Evolutionary conservation across 2,113 vertebrate genomes (phyloP), one percentile per base, ranked within the genome.

Genomic region (Atherinomorus stipes): DNA sequence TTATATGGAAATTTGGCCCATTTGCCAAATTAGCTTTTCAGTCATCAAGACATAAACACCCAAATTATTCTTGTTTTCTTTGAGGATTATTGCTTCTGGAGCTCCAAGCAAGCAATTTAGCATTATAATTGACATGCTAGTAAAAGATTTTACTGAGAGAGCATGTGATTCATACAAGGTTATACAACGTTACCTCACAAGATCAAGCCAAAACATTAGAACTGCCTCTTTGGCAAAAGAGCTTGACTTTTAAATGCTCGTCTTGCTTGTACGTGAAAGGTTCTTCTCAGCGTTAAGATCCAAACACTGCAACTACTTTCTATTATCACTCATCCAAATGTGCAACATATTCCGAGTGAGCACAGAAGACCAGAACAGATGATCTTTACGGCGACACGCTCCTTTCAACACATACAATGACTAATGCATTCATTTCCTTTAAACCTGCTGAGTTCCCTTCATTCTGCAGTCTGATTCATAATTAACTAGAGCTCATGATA

Each of bases 11-110:
- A 76, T 78, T n/a, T 38, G 78, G 44, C n/a, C 18, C 45, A 37
- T 80, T 70, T 60, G 59, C 58, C 44, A 68, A 84, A 84, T 69
- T 28, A 76, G 78, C 37, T 84, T 81, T 73, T 58, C 65, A 54
- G 49, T 76, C 45, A 64, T 51, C 49, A 51, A 72, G 74, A 67
- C 77, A 72, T 44, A 71, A 80, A 83, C 67, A 56, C 4, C 23
- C 21, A 64, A 71, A 71, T 72, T 37, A 61, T 49, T 64, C 63
- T 28, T 22, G 28, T 61, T 45, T 67, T 74, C 64, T 60, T 45
- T 37, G 50, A 18, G 45, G 52, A 64, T 76, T 42, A 15, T 40
- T 11, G 77, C 38, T 25, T 51, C 51, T 5, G 62, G 42, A 64
- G 81, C 70, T 64, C 9, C 54, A 8, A 19, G 61, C 58, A 68